These are phyloP conservation scores for Rhynchonema sp. DNA, from an alignment of 2,888 invertebrate species.

Conservation along the genomic window DNA sequence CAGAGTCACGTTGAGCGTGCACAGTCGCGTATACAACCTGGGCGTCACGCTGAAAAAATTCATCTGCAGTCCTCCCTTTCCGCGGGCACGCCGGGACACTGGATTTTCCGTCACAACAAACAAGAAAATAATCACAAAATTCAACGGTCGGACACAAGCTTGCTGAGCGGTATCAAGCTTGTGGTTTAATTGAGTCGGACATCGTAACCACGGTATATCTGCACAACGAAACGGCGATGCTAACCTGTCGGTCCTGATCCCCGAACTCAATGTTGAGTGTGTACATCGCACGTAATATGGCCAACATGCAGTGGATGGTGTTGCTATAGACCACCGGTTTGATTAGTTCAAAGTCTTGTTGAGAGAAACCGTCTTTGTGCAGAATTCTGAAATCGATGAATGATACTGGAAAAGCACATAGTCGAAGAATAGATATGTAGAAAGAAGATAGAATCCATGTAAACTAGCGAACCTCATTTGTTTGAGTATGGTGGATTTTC, in stretches of 20 bases:
- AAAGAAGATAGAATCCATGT: not conserved
- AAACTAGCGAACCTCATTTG: slow-evolving; percentile 68
- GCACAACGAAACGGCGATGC: too few relatives aligned
- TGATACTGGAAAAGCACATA: too few relatives aligned
- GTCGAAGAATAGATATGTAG: too few relatives aligned
- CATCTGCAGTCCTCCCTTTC: too few relatives aligned
- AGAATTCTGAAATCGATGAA: slow-evolving; percentile 54
- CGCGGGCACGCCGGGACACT: too few relatives aligned
- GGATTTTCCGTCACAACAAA: too few relatives aligned
- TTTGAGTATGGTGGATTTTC: slow-evolving; percentile 98
- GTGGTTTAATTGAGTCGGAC: too few relatives aligned
- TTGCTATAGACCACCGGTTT: slow-evolving; percentile 99
- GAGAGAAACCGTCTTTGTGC: slow-evolving; percentile 98
- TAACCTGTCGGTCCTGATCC: slow-evolving; percentile 89
- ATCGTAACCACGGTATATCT: too few relatives aligned
- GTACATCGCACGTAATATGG: slow-evolving; percentile 98
- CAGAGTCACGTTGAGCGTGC: slow-evolving; percentile 15
- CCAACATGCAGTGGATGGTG: slow-evolving; percentile 98
- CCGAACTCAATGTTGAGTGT: slow-evolving; percentile 89
- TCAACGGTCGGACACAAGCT: too few relatives aligned
- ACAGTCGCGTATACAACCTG: slow-evolving; percentile 25
- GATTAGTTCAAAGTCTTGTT: slow-evolving; percentile 96
- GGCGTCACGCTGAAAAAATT: slow-evolving; percentile 19
- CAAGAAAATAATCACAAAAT: too few relatives aligned
- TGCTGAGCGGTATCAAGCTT: too few relatives aligned